Conservation (phyloP, 2,113 vertebrate genomes). For the Colinus virginianus region DNA sequence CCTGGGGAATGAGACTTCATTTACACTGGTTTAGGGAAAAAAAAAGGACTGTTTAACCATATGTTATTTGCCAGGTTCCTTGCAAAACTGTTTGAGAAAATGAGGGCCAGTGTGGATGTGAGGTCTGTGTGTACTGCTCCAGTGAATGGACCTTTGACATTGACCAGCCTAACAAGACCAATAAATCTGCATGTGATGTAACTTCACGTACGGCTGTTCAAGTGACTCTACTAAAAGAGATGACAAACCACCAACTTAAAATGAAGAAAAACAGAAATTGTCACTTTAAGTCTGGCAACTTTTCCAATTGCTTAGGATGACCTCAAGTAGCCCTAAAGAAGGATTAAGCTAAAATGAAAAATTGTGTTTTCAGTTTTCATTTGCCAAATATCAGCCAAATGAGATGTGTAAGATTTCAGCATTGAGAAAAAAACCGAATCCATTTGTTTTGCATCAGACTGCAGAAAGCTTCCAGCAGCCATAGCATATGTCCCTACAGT, state of each 20-base stretch:
- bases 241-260: neutral
- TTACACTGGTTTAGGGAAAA: neutral
- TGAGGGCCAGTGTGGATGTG: neutral
- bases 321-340: neutral
- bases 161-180: neutral
- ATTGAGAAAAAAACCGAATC: neutral
- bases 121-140: neutral
- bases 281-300: neutral
- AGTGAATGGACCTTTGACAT: neutral
- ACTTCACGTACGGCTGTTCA: neutral
- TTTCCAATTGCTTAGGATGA: neutral
- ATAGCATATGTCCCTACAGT: neutral
- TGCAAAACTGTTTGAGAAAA: neutral
- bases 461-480: neutral
- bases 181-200: neutral
- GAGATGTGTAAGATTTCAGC: neutral
- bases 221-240: neutral
- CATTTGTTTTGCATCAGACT: neutral
- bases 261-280: neutral
- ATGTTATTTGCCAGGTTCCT: neutral
- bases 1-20: constrained; percentile 74
- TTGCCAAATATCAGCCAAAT: neutral
- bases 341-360: neutral
- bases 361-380: neutral
- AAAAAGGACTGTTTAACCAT: neutral